Base-by-base conservation (phyloP, 30 jellyfish, hydroid and myxozoan genomes). In the Calvadosia cruxmelitensis region DNA sequence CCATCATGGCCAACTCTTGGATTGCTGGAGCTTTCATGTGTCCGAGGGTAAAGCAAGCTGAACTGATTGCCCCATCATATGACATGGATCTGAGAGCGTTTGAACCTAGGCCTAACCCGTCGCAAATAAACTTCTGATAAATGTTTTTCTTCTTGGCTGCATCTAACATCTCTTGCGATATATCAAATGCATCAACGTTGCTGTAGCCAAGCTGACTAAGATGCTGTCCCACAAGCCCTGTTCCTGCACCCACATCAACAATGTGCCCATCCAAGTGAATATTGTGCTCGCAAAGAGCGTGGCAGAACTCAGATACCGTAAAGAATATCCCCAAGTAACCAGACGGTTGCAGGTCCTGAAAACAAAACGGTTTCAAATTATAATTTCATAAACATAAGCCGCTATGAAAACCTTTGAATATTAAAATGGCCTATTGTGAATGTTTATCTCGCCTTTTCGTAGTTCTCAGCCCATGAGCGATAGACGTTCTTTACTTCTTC, bases 211-310 rank as follows among this genome's bases (percentile, higher is more conserved):
- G 33, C 5, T 24, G 13, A 23, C 12, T 5, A 5, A 57, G 24
- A 57, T 23, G 33, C 5, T 13, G 10, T 5, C 69, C 69, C 13
- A 57, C 69, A 3, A 16, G 10, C 10, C 69, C 69, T 27, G 69
- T 57, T 12, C 69, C 69, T 5, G 69, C 69, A 27, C 69, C 69
- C 13, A 57, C 24, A 57, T 57, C 69, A 5, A 57, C 12, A 27
- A 57, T 57, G 27, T 27, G 27, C 5, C 33, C 27, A 57, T 27
- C 24, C 32, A 5, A 10, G 24, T 27, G 10, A 57, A 57, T 42
- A 42, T 42, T 20, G 57, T 42, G 57, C 10, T 42, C 15, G 20
- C 10, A 42, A 10, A 42, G 20, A 42, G 57, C 20, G 57, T 42
- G 10, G 20, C 57, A 42, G 20, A 42, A 42, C 20, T 42, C 57